These are phyloP conservation scores for Eufriesea mexicana DNA, from an alignment of 1,140 invertebrate species.

Conservation along the genomic window DNA sequence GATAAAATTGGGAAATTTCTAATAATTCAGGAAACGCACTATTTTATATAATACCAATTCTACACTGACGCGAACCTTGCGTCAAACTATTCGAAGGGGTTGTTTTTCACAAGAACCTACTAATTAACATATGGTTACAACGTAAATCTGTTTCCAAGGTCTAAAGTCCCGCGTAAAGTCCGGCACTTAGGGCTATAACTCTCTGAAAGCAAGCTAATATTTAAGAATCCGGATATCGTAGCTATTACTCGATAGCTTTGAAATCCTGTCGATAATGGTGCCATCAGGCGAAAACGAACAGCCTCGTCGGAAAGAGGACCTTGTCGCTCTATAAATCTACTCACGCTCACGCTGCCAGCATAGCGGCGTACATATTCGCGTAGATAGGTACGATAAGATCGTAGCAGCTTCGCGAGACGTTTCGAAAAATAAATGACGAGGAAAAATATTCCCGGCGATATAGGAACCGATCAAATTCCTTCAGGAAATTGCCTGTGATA, in stretches of 20 bases:
- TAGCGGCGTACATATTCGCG: conserved; percentile 18
- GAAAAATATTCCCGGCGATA: conserved; percentile 72
- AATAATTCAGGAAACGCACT: no score
- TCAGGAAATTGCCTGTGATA: conserved; percentile 76
- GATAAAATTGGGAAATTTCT: no score
- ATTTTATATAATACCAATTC: no score
- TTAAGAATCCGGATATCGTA: background rate
- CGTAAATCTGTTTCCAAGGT: no score
- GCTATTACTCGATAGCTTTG: background rate
- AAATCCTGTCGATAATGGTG: background rate
- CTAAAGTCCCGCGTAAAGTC: no score
- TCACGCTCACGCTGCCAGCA: conserved; percentile 10
- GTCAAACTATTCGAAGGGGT: no score
- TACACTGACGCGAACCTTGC: no score
- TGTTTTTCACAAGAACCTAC: no score
- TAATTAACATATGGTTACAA: no score
- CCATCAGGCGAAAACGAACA: background rate
- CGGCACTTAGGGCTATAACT: no score
- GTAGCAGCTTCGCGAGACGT: conserved; percentile 67
- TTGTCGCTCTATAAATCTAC: conserved; percentile 47
- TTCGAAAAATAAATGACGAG: conserved; percentile 72
- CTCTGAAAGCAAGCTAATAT: background rate
- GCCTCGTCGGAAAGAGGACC: conserved; percentile 13
- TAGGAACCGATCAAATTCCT: conserved; percentile 75
- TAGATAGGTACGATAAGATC: conserved; percentile 50